Conservation (phyloP, 1,140 invertebrate species). For the Hyles euphorbiae region DNA sequence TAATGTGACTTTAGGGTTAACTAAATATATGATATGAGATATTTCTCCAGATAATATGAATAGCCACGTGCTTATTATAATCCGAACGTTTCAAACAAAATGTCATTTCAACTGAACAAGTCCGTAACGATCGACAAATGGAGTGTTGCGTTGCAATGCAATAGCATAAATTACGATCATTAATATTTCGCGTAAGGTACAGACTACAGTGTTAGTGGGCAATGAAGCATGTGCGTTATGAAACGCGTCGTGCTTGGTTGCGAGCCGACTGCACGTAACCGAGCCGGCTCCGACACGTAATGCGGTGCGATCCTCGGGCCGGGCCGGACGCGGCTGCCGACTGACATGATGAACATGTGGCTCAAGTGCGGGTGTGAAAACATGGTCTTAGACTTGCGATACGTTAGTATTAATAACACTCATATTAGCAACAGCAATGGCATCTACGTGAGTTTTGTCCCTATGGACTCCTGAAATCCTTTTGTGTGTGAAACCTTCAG, state of each 20-base stretch:
- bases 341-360: constrained; percentile 24
- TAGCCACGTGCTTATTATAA: no score
- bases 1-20: no score
- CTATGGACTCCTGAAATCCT: neutral
- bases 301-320: constrained; percentile 7
- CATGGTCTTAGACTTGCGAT: constrained; percentile 10
- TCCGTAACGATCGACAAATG: neutral
- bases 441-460: no score
- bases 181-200: neutral
- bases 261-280: constrained; percentile 5
- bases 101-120: no score
- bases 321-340: constrained; percentile 8
- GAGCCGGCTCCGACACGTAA: constrained; percentile 2
- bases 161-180: neutral
- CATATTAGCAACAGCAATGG: no score
- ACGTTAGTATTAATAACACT: constrained; percentile 11
- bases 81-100: no score
- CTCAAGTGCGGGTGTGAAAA: constrained; percentile 13
- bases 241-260: constrained; percentile 5
- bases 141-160: neutral
- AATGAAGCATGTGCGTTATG: constrained; percentile 12
- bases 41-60: no score
- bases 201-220: constrained; percentile 1
- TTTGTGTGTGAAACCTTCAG: neutral
- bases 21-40: no score